These are phyloP conservation scores for Percopsis transmontana DNA, from an alignment of 2,113 vertebrate genomes.

Conservation along the genomic window DNA sequence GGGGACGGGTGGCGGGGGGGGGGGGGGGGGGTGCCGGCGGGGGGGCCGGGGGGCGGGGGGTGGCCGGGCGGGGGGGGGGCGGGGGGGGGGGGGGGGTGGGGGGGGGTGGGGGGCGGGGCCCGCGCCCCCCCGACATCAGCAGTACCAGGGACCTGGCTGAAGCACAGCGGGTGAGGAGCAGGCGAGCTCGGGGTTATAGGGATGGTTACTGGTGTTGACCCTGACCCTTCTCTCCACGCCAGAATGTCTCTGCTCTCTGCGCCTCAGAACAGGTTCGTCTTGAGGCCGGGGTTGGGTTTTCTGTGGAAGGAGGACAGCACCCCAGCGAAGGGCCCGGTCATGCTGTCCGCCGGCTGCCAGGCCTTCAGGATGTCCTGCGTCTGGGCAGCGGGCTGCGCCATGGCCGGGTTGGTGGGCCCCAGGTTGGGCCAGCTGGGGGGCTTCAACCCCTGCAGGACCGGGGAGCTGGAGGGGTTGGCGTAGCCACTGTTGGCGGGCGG, in stretches of 20 bases:
- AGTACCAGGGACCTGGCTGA: constrained; percentile 21
- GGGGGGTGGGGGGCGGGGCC: no score
- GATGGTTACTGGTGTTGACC: constrained; percentile 4
- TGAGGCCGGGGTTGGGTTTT: constrained; percentile 86
- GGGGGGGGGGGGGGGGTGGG: no score
- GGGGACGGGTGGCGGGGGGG: neutral
- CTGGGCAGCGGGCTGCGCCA: constrained; percentile 73
- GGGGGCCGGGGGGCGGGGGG: neutral
- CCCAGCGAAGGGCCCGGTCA: constrained; percentile 91
- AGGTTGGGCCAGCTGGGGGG: constrained; percentile 85
- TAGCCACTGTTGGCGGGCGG: constrained; percentile 72
- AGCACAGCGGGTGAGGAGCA: constrained; percentile 26
- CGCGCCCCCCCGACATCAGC: constrained; percentile 14
- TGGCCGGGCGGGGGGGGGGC: no score
- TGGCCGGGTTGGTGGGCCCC: constrained; percentile 78
- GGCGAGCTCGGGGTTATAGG: constrained; percentile 22
- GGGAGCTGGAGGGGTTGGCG: constrained; percentile 76
- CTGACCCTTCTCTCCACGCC: constrained; percentile 26
- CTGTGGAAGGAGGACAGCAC: constrained; percentile 95
- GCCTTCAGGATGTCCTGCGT: constrained; percentile 89
- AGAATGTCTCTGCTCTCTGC: constrained; percentile 37
- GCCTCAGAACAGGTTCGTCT: constrained; percentile 93
- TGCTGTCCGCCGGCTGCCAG: constrained; percentile 91
- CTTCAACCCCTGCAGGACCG: constrained; percentile 85
- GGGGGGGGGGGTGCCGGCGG: no score